A percentile compares a stretch with the other conserved stretches of the same genome.
Evolutionary conservation across 2,888 invertebrate genomes (phyloP).

Genomic region (Sarcophaga subvicina): DNA sequence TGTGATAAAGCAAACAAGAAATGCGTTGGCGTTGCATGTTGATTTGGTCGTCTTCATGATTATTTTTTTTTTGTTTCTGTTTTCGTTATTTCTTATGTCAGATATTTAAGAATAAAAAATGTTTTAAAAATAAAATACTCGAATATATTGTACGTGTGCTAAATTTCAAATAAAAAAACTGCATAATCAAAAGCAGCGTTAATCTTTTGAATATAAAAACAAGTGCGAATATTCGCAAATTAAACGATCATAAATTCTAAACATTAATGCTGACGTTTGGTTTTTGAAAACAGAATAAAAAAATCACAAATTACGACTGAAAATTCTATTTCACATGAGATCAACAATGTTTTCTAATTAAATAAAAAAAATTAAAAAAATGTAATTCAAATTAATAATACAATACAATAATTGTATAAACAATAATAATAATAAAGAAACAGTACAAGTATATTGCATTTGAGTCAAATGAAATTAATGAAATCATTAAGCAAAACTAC

Average conservation of each 20-base stretch:
- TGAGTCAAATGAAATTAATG: slow-evolving; percentile 24
- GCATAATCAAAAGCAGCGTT: neutral
- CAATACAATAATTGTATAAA: neutral
- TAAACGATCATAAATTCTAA: slow-evolving; percentile 22
- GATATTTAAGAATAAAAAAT: neutral
- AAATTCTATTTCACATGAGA: slow-evolving; percentile 3
- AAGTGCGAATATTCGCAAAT: slow-evolving; percentile 10
- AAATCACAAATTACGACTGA: neutral
- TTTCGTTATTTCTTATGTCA: neutral
- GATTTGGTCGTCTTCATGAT: neutral
- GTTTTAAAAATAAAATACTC: slow-evolving; percentile 1
- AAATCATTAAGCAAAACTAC: slow-evolving; percentile 27
- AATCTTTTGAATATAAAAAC: neutral
- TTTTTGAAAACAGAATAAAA: neutral
- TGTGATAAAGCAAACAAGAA: neutral
- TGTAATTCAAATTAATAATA: slow-evolving; percentile 43
- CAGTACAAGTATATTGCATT: neutral
- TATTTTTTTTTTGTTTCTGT: neutral
- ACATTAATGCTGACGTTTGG: neutral
- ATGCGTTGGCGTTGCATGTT: slow-evolving; percentile 33
- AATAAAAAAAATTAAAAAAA: neutral
- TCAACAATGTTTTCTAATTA: slow-evolving; percentile 42
- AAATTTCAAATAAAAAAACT: slow-evolving; percentile 18
- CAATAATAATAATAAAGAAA: neutral
- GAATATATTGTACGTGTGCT: slow-evolving; percentile 36